A percentile compares a stretch with the other conserved stretches of the same genome.
These are phyloP conservation scores for Papilio elwesi DNA, from an alignment of 2,888 invertebrate genomes.

Conservation along the genomic window DNA sequence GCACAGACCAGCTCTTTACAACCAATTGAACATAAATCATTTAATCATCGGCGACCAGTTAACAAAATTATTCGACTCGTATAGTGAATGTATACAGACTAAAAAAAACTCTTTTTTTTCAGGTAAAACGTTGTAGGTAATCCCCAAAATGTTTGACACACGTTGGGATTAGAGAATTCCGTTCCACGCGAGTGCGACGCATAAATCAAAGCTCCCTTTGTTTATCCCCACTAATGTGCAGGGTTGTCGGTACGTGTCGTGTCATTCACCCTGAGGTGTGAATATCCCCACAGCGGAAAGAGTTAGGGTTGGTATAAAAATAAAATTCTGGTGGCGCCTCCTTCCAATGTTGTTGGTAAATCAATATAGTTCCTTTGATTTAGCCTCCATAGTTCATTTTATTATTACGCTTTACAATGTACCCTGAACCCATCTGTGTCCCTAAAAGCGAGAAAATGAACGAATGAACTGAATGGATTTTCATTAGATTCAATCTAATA, in stretches of 20 bases:
- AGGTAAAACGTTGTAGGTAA: conserved; percentile 3
- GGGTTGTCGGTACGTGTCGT: conserved; percentile 45
- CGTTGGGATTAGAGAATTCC: conserved; percentile 14
- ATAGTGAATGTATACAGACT: not conserved
- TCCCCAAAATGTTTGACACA: conserved; percentile 33
- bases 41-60: too few species aligned
- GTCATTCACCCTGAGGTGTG: conserved; percentile 44
- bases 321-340: conserved; percentile 28
- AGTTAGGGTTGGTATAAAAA: conserved; percentile 39
- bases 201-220: conserved; percentile 52
- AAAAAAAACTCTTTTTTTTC: not conserved
- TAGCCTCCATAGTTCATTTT: not conserved
- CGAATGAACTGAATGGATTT: not conserved
- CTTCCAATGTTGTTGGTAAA: not conserved
- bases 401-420: not conserved
- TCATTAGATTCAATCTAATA: not conserved
- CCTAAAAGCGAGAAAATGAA: not conserved
- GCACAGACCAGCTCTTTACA: too few species aligned
- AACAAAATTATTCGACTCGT: too few species aligned
- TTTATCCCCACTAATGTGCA: conserved; percentile 54
- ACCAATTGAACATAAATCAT: too few species aligned
- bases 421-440: not conserved
- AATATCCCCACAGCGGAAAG: conserved; percentile 25
- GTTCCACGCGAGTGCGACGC: conserved; percentile 24
- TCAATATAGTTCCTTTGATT: conserved; percentile 10